Percentiles rank a stretch among this genome's conserved stretches.
Conservation (phyloP, 2,797 vertebrate genomes). For the Apogon talboti region DNA sequence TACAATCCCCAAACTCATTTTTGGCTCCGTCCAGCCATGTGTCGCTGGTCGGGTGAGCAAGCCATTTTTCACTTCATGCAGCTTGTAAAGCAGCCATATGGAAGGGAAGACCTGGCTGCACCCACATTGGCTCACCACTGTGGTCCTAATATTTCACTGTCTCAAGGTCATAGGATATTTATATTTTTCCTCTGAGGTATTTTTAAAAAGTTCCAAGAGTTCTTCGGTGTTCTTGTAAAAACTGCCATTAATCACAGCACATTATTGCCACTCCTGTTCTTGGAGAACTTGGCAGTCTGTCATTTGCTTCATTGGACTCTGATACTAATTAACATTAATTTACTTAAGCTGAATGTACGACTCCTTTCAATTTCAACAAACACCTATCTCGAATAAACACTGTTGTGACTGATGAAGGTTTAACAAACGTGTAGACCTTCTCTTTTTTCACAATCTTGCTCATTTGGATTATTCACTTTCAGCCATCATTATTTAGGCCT, state of each 20-base stretch:
- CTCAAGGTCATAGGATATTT: constrained; percentile 58
- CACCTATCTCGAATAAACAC: constrained; percentile 19
- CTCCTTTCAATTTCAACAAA: constrained; percentile 11
- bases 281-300: constrained; percentile 2
- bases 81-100: constrained; percentile 65
- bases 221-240: constrained; percentile 5
- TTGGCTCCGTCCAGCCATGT: constrained; percentile 51
- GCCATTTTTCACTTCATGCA: constrained; percentile 63
- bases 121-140: constrained; percentile 30
- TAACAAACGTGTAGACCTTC: constrained; percentile 3
- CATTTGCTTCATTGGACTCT: constrained; percentile 32
- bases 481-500: not conserved
- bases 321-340: constrained; percentile 38
- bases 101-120: constrained; percentile 46
- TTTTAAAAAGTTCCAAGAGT: constrained; percentile 10
- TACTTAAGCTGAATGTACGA: constrained; percentile 4
- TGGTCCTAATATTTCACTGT: constrained; percentile 48
- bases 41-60: constrained; percentile 12
- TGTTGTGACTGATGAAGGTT: not conserved
- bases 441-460: constrained; percentile 2
- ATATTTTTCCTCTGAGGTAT: constrained; percentile 18
- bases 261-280: constrained; percentile 21
- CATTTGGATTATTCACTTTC: not conserved
- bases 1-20: constrained; percentile 56
- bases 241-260: constrained; percentile 1